Base-by-base conservation (phyloP, 2,888 invertebrate genomes). In the Alsophila aescularia region DNA sequence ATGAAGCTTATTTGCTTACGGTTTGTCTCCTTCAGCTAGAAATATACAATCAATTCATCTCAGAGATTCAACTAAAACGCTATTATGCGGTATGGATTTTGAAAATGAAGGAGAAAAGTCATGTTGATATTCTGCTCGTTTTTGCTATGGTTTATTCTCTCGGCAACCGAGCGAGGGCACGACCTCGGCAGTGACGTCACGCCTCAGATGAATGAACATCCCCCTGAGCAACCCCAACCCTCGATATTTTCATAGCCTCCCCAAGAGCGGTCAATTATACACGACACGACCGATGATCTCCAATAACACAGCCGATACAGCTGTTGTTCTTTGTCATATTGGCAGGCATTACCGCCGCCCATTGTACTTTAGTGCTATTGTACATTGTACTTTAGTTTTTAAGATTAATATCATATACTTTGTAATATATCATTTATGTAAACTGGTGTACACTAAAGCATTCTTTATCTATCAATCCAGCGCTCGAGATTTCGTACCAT, bases 181-280 rank as follows among this genome's bases (percentile, higher is more conserved):
- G 88, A 88, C 87, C 89, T 83, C 81, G 80, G 62, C 65, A 71
- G 77, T 87, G 87, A 88, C 89, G 89, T 88, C 87, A 87, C 77
- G 73, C 64, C 66, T 72, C 83, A 81, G 84, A 87, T 89, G 90
- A 90, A 89, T 88, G 90, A 86, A 85, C 84, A 83, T 62, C 79
- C 75, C 71, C 80, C 77, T 72, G 60, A 66, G 53, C 67, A 62
- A 75, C 73, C 60, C 64, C 63, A 55, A 51, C 58, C 60, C 62
- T 51, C 51, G 52, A 49, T 64, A 60, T 57, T 63, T 64, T 48
- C 58, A 48, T 24, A 34, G 62, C 71, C 18, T n/a, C 37, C 27
- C 27, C 58, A 72, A 69, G 66, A 67, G 69, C 75, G 81, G 81
- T 79, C 82, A 83, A 72, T 76, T 77, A 75, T 77, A 70, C 67